phyloP scores from a whole-genome alignment of 2,113 vertebrate genomes.

The Semnornis frantzii region DNA sequence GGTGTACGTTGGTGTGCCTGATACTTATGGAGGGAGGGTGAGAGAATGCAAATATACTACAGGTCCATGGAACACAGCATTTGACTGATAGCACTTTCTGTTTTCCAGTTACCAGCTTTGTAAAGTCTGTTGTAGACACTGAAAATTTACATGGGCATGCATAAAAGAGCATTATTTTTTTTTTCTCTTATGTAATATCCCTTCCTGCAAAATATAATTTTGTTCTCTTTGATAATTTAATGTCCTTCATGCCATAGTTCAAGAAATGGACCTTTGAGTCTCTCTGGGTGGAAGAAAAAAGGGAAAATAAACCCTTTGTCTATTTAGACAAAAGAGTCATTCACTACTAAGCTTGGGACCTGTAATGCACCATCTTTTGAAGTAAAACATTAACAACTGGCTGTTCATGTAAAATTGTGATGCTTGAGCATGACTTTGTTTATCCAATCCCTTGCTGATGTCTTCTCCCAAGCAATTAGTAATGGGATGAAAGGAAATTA shows the following conservation, averaged over 20 bases:
- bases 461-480: no score
- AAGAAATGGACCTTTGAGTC: not conserved
- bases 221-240: not conserved
- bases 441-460: not conserved
- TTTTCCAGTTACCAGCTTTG: not conserved
- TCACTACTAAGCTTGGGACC: not conserved
- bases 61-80: not conserved
- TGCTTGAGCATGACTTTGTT: not conserved
- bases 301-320: not conserved
- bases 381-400: not conserved
- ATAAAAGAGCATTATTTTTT: not conserved
- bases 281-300: not conserved
- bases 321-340: not conserved
- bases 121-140: not conserved
- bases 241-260: not conserved
- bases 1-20: not conserved
- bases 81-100: not conserved
- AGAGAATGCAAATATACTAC: no score
- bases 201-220: not conserved
- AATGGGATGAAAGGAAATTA: no score
- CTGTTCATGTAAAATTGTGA: not conserved
- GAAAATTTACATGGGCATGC: not conserved
- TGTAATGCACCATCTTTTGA: not conserved
- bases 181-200: not conserved
- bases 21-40: not conserved